Evolutionary conservation across 92 coral and sea anemone species (phyloP).

Genomic region (Anthopleura xanthogrammica): DNA sequence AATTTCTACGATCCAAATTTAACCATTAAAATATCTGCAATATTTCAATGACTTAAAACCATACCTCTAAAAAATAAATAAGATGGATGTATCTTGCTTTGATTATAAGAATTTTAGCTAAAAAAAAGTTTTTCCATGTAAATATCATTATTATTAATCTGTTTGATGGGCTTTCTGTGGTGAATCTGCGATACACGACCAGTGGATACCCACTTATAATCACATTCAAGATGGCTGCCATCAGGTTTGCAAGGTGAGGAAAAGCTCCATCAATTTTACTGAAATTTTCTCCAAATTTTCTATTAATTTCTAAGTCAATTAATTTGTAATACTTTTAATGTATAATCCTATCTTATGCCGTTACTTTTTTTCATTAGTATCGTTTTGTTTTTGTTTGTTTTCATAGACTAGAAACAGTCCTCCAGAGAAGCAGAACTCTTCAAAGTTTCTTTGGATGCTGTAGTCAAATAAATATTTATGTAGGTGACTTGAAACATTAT

Average conservation of each 20-base stretch:
- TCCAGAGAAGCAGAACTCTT: not conserved
- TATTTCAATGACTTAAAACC: not conserved
- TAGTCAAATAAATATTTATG: not conserved
- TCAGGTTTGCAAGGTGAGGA: not conserved
- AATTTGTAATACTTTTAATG: too few relatives aligned
- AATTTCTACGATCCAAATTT: not conserved
- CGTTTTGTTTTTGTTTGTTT: not conserved
- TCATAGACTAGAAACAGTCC: not conserved
- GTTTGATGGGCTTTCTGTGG: not conserved
- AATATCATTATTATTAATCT: too few relatives aligned
- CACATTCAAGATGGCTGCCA: conserved; percentile 4
- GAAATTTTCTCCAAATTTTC: too few relatives aligned
- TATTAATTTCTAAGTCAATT: too few relatives aligned
- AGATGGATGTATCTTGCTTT: not conserved
- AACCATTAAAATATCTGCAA: not conserved
- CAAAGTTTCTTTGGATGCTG: not conserved
- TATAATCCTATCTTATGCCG: too few relatives aligned
- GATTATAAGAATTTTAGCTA: not conserved
- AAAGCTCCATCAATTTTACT: not conserved
- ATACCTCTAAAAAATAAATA: not conserved
- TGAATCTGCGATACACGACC: not conserved
- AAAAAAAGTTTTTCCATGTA: too few relatives aligned
- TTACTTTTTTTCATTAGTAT: not conserved
- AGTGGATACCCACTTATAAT: not conserved
- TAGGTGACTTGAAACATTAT: not conserved